A percentile compares a stretch with the other conserved stretches of the same genome.
Conservation (phyloP, 2,797 vertebrate species). For the Sebastes cheni region DNA sequence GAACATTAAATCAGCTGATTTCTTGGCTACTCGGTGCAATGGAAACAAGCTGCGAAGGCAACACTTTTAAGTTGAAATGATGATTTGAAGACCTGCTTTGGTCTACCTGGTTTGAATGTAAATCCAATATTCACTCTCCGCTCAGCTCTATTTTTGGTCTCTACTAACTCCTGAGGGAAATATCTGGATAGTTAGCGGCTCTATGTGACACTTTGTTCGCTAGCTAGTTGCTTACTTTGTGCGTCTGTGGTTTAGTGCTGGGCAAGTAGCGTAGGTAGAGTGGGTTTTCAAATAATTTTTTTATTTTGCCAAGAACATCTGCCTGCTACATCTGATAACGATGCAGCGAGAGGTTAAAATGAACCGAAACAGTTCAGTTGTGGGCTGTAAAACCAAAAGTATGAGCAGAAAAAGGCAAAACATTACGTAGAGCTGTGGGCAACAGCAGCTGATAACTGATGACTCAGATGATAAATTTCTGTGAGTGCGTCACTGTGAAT, state of each 20-base stretch:
- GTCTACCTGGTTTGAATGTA: not conserved
- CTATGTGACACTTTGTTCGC: not conserved
- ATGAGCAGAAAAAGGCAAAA: not conserved
- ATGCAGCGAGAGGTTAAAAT: no score
- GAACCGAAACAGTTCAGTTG: no score
- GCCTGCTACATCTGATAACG: no score
- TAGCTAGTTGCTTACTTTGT: not conserved
- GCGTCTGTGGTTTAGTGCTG: not conserved
- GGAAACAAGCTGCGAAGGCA: not conserved
- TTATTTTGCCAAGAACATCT: no score
- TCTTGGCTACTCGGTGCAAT: not conserved
- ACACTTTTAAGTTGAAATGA: not conserved
- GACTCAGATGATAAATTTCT: not conserved
- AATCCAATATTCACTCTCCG: not conserved
- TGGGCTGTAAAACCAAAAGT: not conserved
- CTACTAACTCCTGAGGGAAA: not conserved
- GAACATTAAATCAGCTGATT: not conserved
- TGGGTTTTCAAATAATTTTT: no score
- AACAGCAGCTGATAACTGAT: not conserved
- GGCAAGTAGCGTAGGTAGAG: not conserved
- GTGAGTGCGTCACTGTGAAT: not conserved
- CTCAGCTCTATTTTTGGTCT: not conserved
- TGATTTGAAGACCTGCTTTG: not conserved
- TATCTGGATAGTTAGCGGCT: not conserved
- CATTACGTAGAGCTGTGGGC: not conserved